Evolutionary conservation across 2,113 vertebrate genomes (phyloP).

Genomic region (Heterotilapia buettikoferi): DNA sequence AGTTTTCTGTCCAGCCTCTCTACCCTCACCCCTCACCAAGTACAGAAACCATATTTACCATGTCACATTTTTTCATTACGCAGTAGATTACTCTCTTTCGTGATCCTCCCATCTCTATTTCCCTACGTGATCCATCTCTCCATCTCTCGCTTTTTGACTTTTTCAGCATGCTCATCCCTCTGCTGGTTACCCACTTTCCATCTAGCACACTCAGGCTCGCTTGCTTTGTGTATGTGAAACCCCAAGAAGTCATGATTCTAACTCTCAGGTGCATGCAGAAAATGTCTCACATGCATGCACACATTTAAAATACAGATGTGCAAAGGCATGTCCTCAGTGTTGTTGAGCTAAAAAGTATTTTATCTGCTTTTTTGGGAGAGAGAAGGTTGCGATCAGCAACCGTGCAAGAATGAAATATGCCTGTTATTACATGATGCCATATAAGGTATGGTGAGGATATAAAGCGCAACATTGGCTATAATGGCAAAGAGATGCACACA

Average conservation of each 20-base stretch:
- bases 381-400: background rate
- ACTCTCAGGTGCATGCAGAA: background rate
- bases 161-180: background rate
- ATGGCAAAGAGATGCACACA: background rate
- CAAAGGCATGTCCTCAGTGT: background rate
- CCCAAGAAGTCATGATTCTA: background rate
- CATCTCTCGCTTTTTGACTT: background rate
- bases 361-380: background rate
- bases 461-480: background rate
- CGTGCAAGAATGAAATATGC: background rate
- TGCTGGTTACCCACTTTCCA: background rate
- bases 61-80: constrained; percentile 21
- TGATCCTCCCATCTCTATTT: constrained; percentile 14
- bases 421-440: background rate
- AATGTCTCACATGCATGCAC: background rate
- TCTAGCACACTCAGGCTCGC: background rate
- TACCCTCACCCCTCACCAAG: constrained; percentile 6
- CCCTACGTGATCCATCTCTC: background rate
- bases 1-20: constrained; percentile 4
- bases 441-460: background rate
- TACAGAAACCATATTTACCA: constrained; percentile 51
- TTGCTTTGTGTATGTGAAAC: background rate
- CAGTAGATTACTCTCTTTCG: constrained; percentile 28
- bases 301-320: background rate
- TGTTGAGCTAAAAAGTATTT: background rate